Evolutionary conservation across 1,140 invertebrate genomes (phyloP), one percentile per base, ranked within the genome.

Genomic region (Diorhabda sublineata): DNA sequence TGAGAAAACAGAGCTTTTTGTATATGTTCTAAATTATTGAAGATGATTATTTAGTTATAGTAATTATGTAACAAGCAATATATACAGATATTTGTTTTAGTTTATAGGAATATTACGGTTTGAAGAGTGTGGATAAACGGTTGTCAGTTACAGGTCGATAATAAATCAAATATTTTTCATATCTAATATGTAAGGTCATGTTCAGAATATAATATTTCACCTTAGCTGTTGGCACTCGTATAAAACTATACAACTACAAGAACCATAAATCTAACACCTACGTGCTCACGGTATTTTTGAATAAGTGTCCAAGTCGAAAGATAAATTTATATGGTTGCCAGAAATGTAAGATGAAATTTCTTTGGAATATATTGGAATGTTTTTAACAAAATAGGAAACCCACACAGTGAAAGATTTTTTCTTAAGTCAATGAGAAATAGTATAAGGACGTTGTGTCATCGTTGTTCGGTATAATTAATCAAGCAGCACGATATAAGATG

Each of bases 161-260:
- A 71, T 74, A 74, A 73, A 74, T 74, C 67, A 71, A 59, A 64
- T 63, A 71, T 70, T 74, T 74, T 73, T 69, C 71, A 67, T 72
- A 52, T 74, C 69, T 72, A 74, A 74, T 71, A 74, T 73, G 71
- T 74, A 70, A 67, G 73, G 69, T 72, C 72, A 73, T 73, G 72
- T 71, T 70, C 73, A 68, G 73, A 74, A 74, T 74, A 73, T 73
- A 75, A 75, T 75, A 75, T 75, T 75, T 75, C 73, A 75, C 73
- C 63, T 66, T 68, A 70, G 71, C 71, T 70, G 73, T 75, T 75
- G 73, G 73, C 73, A 75, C 69, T 69, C 67, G 72, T 71, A 71
- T 73, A 72, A 67, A 67, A 66, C 63, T 73, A 52, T 71, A 69
- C 68, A 68, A 65, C 62, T 41, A 69, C 72, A 69, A 66, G 64